phyloP scores from a whole-genome alignment of 2,113 vertebrate species.

The Xenopus laevis region DNA sequence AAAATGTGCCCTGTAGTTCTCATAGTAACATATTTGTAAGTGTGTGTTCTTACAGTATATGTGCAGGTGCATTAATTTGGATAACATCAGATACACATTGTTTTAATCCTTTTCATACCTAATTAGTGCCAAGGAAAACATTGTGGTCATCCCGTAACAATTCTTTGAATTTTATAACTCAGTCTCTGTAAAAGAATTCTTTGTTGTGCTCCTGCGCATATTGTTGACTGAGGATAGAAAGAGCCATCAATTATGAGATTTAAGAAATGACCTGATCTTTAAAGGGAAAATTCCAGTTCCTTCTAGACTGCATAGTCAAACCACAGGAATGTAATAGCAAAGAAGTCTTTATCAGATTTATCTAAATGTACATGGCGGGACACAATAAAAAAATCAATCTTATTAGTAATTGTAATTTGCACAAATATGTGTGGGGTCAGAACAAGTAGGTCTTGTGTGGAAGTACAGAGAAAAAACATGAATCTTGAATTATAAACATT shows the following conservation, averaged over 20 bases:
- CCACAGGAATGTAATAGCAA: conserved; percentile 12
- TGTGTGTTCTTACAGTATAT: not conserved
- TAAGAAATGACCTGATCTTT: conserved; percentile 39
- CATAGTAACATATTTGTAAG: too few relatives aligned
- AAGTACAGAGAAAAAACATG: too few relatives aligned
- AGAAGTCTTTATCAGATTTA: not conserved
- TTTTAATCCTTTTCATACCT: conserved; percentile 52
- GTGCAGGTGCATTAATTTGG: not conserved
- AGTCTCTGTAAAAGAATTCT: conserved; percentile 44
- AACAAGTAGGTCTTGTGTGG: too few relatives aligned
- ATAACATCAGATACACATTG: conserved; percentile 42
- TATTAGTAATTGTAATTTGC: not conserved
- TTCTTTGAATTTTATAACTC: conserved; percentile 49
- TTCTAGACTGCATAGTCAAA: conserved; percentile 11
- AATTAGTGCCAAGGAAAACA: conserved; percentile 46
- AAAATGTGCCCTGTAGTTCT: too few relatives aligned
- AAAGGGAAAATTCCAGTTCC: conserved; percentile 25
- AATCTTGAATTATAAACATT: too few relatives aligned
- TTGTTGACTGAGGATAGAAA: conserved; percentile 42
- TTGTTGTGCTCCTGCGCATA: conserved; percentile 38
- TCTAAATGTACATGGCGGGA: not conserved
- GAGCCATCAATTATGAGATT: conserved; percentile 18
- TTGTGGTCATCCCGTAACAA: conserved; percentile 50
- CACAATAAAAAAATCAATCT: conserved; percentile 1
- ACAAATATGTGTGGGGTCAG: too few relatives aligned